A percentile compares a stretch with the other conserved stretches of the same genome.
phyloP scores from a whole-genome alignment of 2,888 invertebrate genomes.

The Biston betularia region DNA sequence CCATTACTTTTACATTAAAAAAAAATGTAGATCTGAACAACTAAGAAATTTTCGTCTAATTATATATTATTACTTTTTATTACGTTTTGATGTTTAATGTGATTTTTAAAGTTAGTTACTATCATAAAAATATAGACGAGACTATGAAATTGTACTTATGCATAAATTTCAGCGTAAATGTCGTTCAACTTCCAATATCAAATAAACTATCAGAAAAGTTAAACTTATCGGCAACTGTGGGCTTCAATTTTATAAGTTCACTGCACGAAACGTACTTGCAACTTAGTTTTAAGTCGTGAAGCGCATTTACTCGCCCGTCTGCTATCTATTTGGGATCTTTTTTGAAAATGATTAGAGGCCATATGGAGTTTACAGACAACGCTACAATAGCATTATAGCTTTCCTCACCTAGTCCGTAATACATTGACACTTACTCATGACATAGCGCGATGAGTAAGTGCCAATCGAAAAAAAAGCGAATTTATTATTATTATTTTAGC shows the following conservation, averaged over 20 bases:
- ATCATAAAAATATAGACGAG: neutral
- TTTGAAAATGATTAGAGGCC: constrained; percentile 41
- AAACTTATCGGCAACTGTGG: neutral
- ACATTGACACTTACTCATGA: too few species aligned
- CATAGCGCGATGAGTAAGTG: too few species aligned
- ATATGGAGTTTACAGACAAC: neutral
- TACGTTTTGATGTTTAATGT: too few species aligned
- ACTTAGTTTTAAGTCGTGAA: constrained; percentile 17
- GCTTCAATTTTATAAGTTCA: constrained; percentile 1
- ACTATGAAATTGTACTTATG: neutral
- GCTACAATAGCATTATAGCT: neutral
- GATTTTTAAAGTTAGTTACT: too few species aligned
- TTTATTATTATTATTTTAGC: too few species aligned
- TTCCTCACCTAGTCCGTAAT: too few species aligned
- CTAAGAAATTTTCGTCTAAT: too few species aligned
- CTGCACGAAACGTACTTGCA: neutral
- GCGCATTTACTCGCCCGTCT: neutral
- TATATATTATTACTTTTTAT: too few species aligned
- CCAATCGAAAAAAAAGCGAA: too few species aligned
- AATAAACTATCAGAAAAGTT: constrained; percentile 1
- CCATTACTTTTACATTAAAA: too few species aligned
- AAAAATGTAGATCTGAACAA: too few species aligned
- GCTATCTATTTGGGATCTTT: constrained; percentile 32
- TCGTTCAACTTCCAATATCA: constrained; percentile 2
- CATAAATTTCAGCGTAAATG: neutral